Base-by-base conservation (phyloP, 2,113 vertebrate species). In the Polyodon spathula region DNA sequence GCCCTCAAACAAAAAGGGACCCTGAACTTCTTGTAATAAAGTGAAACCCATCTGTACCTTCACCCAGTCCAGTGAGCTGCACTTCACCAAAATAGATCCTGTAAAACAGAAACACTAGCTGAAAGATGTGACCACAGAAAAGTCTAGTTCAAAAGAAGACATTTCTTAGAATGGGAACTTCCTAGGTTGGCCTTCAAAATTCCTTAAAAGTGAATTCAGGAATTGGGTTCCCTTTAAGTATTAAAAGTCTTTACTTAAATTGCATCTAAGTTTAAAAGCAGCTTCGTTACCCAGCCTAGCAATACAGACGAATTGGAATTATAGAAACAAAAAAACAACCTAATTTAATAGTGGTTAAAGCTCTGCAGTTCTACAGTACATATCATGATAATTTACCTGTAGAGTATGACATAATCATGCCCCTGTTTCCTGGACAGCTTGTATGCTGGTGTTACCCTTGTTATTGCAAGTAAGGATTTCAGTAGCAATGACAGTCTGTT, bases 21-120 rank as follows among this genome's bases (percentile, higher is more conserved):
- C 27, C 27, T 27, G 27, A 27, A 27, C 27, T 27, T 27, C 27
- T 27, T 27, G 27, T 27, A 27, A 27, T 27, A 27, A 27, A 27
- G 27, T 27, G 27, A 27, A 27, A 27, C 27, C 27, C 27, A 27
- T 2, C 27, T 27, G 56, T 87, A 99, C 96, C 96, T 94, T 99
- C 96, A 78, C 95, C 95, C 76, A 99, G 81, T 73, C 94, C 94
- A 61, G 80, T 88, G 72, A 99, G 84, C 27, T 98, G 95, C n/a
- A 99, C 95, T 78, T 99, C 96, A 14, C 96, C 96, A 71, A 98
- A 97, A 81, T 99, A 99, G 78, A 99, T 97, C 80, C 96, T 99
- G 69, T n/a, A 68, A 80, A 27, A 27, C 27, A 27, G 27, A 27
- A 27, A 27, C 27, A 27, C 27, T 27, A 3, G 27, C 27, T 27